Evolutionary conservation across 1,140 invertebrate genomes (phyloP).

Genomic region (Drosophila tani): DNA sequence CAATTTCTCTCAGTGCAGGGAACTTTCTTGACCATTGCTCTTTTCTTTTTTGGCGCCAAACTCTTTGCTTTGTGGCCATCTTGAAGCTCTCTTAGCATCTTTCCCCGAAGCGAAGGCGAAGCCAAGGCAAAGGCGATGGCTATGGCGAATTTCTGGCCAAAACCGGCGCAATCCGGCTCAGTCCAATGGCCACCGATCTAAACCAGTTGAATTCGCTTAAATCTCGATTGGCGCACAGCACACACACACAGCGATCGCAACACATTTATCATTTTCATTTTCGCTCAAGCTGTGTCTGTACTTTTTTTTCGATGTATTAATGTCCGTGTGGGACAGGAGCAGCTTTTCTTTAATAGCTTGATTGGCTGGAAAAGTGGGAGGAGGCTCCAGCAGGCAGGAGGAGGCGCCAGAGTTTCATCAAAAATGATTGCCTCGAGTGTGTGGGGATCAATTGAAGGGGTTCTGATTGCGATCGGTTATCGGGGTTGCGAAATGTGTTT

Average conservation of each 20-base stretch:
- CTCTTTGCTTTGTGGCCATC: constrained; percentile 21
- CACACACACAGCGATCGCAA: not conserved
- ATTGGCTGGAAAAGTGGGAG: constrained; percentile 45
- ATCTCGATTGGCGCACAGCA: constrained; percentile 42
- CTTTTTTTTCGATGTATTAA: not conserved
- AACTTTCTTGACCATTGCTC: constrained; percentile 3
- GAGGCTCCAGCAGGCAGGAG: constrained; percentile 16
- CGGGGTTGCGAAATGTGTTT: constrained; percentile 33
- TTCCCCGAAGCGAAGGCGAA: constrained; percentile 2
- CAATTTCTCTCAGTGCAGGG: constrained; percentile 11
- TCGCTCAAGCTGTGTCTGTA: constrained; percentile 21
- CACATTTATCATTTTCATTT: constrained; percentile 34
- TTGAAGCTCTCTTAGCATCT: constrained; percentile 20
- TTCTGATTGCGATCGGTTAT: constrained; percentile 44
- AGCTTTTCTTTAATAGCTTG: constrained; percentile 50
- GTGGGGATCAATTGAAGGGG: constrained; percentile 35
- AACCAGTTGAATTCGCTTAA: constrained; percentile 84
- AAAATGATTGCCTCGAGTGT: constrained; percentile 32
- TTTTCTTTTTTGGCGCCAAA: constrained; percentile 15
- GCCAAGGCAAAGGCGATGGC: constrained; percentile 4
- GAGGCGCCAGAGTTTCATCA: constrained; percentile 39
- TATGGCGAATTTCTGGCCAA: constrained; percentile 56
- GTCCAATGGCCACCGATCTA: constrained; percentile 55
- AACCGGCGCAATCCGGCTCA: constrained; percentile 72
- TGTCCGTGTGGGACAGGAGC: constrained; percentile 44